Evolutionary conservation across 35 echinoderm and acorn worm genomes (phyloP), one percentile per base, ranked within the genome.

Genomic region (Apostichopus californicus): DNA sequence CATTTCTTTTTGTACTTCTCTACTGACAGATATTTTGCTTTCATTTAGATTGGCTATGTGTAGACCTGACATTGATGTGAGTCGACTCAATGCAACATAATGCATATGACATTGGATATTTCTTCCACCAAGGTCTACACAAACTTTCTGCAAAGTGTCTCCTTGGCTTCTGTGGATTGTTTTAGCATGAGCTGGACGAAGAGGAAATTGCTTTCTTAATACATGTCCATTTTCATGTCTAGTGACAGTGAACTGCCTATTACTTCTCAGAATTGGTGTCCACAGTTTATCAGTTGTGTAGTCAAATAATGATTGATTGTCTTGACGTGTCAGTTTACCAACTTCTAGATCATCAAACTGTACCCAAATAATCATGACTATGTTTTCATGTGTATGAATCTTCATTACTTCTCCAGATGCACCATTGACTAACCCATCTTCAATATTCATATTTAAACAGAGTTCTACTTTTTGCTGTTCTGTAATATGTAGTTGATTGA

Each of bases 161-260:
- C 92, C 84, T 89, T 93, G 84, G 84, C 83, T 57, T 88, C 83
- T 88, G 71, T 93, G 84, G 11, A 93, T 88, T 70, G 92, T 93
- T 79, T 77, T 88, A 15, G 84, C 92, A 23, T 68, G 10, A 3
- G 70, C 60, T 78, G 85, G 92, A 5, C 83, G 10, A 34, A 34
- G 28, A 34, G 28, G 28, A 8, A 93, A 78, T 77, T 86, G 59
- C 8, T 78, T 78, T 78, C 18, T 28, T 78, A 78, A 78, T 4
- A 78, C 77, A 21, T 78, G 77, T 22, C 77, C 77, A 78, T 34
- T 22, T 22, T 78, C 52, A 78, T 78, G 77, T 78, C 20, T 78
- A 34, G 77, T 78, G 77, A 78, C 77, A 78, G 77, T 21, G 52
- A 78, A 78, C 77, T 78, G 77, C 77, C 17, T 78, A 78, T 34